These are phyloP conservation scores for Drosophila conformis DNA, from an alignment of 2,888 invertebrate genomes.

Conservation along the genomic window DNA sequence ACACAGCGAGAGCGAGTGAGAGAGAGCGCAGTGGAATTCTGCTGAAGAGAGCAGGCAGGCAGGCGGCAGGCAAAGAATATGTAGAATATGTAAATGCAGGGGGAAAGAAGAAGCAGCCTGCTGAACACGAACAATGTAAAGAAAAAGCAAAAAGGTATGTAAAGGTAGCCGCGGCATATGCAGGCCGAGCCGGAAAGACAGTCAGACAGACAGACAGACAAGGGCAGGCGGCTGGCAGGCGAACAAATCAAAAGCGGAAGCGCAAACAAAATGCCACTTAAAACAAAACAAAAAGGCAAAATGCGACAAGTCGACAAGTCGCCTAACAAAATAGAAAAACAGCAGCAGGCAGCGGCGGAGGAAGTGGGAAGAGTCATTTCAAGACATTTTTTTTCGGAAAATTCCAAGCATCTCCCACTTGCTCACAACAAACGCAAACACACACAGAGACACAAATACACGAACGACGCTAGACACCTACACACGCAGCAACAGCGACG, in stretches of 20 bases:
- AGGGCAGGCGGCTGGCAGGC: conserved; percentile 1
- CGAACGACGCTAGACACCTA: conserved; percentile 42
- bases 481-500: conserved; percentile 27
- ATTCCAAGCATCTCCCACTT: conserved; percentile 69
- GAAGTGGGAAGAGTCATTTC: conserved; percentile 45
- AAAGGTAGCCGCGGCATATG: conserved; percentile 10
- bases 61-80: not conserved
- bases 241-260: conserved; percentile 67
- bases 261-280: conserved; percentile 69
- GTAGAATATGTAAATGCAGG: conserved; percentile 35
- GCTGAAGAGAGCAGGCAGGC: conserved; percentile 1
- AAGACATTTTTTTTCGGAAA: conserved; percentile 75
- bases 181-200: conserved; percentile 7
- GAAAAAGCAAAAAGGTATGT: conserved; percentile 22
- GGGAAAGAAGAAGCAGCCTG: conserved; percentile 12
- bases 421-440: conserved; percentile 9
- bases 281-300: conserved; percentile 52
- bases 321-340: conserved; percentile 22
- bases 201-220: not conserved
- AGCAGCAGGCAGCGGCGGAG: not conserved
- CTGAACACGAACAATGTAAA: not conserved
- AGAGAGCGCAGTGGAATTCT: conserved; percentile 8
- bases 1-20: conserved; percentile 1
- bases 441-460: conserved; percentile 13
- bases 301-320: conserved; percentile 37